Evolutionary conservation across 1,140 invertebrate genomes (phyloP).

Genomic region (Papilio helenus): DNA sequence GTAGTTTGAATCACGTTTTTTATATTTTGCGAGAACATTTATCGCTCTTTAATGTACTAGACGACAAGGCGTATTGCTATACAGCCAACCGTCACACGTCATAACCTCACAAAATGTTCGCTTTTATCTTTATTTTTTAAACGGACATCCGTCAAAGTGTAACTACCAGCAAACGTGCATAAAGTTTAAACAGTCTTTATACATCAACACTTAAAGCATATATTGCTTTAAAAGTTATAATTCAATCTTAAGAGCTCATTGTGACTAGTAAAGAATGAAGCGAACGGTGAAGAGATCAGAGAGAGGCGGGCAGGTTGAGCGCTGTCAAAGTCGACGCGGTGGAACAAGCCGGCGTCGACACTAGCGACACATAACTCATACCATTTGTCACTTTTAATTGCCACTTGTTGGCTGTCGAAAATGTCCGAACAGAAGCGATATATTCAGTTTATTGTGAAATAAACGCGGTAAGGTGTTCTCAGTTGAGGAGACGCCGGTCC

Average conservation of each 20-base stretch:
- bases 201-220: conserved; percentile 43
- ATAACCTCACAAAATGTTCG: conserved; percentile 54
- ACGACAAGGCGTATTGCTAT: conserved; percentile 61
- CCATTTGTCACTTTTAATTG: conserved; percentile 83
- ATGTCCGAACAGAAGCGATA: conserved; percentile 69
- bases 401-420: conserved; percentile 78
- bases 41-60: conserved; percentile 73
- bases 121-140: conserved; percentile 67
- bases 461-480: conserved; percentile 57
- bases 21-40: conserved; percentile 62
- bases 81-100: conserved; percentile 61
- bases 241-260: conserved; percentile 42
- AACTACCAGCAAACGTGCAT: conserved; percentile 52
- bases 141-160: conserved; percentile 60
- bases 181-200: conserved; percentile 51
- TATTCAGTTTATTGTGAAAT: conserved; percentile 81
- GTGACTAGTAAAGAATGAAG: conserved; percentile 51
- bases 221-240: conserved; percentile 42
- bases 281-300: conserved; percentile 67
- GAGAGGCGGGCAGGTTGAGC: conserved; percentile 47
- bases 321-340: conserved; percentile 54
- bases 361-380: conserved; percentile 63
- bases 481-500: conserved; percentile 38
- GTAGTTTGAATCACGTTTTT: conserved; percentile 45
- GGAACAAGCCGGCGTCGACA: conserved; percentile 55